Evolutionary conservation across 2,797 vertebrate species (phyloP).

Genomic region (Sebastes hubbsi): DNA sequence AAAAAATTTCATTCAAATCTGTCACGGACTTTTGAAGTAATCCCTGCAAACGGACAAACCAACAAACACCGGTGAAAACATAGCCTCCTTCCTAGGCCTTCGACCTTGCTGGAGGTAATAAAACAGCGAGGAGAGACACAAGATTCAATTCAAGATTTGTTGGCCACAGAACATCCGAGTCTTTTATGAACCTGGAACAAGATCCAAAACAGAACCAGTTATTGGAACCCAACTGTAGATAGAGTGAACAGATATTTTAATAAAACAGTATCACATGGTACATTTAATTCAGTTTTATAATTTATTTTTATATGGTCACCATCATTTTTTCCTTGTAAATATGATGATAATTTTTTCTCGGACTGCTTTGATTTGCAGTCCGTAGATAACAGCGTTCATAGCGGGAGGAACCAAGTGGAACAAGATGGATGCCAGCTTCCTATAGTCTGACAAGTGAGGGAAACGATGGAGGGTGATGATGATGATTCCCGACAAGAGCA

Average conservation of each 20-base stretch:
- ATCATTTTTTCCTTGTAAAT: not conserved
- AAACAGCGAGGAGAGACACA: too few relatives aligned
- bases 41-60: too few relatives aligned
- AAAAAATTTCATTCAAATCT: too few relatives aligned
- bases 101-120: too few relatives aligned
- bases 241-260: not conserved
- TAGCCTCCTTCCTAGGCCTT: too few relatives aligned
- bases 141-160: too few relatives aligned
- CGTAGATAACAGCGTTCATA: constrained; percentile 48
- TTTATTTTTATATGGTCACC: not conserved
- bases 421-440: constrained; percentile 46
- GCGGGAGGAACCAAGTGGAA: constrained; percentile 37
- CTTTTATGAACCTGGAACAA: not conserved
- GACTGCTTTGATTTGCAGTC: constrained; percentile 36
- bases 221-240: not conserved
- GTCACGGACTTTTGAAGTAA: too few relatives aligned
- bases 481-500: constrained; percentile 2
- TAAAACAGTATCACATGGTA: not conserved
- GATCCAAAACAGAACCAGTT: not conserved
- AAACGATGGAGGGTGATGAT: constrained; percentile 24
- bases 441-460: not conserved
- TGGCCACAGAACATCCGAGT: too few relatives aligned
- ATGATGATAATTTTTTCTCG: not conserved
- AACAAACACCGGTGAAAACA: too few relatives aligned
- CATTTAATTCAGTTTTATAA: not conserved